Evolutionary conservation across 2,797 vertebrate species (phyloP).

Genomic region (Onychomys leucogaster): DNA sequence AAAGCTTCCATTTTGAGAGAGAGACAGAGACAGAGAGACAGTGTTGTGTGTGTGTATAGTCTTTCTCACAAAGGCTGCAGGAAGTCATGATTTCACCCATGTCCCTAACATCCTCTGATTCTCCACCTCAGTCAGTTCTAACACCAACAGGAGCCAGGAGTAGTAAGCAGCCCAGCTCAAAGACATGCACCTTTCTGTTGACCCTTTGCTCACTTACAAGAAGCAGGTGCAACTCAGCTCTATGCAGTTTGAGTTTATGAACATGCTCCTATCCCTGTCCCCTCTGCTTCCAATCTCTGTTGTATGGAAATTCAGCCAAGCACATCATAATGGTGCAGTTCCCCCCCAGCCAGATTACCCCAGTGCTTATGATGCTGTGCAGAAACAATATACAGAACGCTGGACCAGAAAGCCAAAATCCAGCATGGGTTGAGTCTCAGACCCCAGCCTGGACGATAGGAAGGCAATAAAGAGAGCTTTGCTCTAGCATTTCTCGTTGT

Average conservation of each 20-base stretch:
- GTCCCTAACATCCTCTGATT: not conserved
- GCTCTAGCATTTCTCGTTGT: conserved; percentile 82
- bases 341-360: conserved; percentile 60
- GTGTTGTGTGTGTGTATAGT: not conserved
- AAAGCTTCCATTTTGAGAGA: not conserved
- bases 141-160: not conserved
- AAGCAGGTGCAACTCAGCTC: rapidly evolving
- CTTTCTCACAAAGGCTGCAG: not conserved
- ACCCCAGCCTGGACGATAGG: conserved; percentile 59
- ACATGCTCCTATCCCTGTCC: not conserved
- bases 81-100: not conserved
- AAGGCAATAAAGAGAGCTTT: conserved; percentile 81
- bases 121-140: not conserved
- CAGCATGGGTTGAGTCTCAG: conserved; percentile 74
- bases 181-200: not conserved
- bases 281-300: not conserved
- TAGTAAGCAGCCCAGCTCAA: not conserved
- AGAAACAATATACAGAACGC: conserved; percentile 26
- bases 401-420: conserved; percentile 67
- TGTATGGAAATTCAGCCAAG: conserved; percentile 75
- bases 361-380: not conserved
- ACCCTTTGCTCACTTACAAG: not conserved
- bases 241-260: not conserved
- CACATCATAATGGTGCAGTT: not conserved
- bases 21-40: no score